A percentile compares a stretch with the other conserved stretches of the same genome.
Conservation (phyloP, 2,113 vertebrate genomes). For the Nettapus auritus region DNA sequence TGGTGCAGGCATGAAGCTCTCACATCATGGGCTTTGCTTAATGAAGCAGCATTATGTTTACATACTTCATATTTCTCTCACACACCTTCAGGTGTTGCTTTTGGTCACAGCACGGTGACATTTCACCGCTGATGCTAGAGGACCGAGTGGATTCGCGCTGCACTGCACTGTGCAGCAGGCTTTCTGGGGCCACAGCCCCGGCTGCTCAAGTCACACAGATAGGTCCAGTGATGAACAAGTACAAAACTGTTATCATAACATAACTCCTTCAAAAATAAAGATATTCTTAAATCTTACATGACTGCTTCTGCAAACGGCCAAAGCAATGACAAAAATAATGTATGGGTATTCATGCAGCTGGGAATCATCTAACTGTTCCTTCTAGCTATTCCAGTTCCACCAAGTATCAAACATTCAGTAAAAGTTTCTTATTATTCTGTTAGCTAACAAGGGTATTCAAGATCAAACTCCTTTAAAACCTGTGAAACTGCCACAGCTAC, state of each 20-base stretch:
- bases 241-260: background rate
- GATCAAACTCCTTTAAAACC: background rate
- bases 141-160: rapidly evolving
- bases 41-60: background rate
- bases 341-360: background rate
- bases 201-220: background rate
- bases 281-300: background rate
- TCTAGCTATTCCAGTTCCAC: background rate
- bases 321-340: background rate
- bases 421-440: background rate
- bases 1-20: background rate
- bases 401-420: background rate
- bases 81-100: background rate
- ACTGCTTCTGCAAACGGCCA: background rate
- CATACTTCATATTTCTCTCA: background rate
- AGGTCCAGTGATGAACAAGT: background rate
- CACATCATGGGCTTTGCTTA: background rate
- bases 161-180: background rate
- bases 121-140: background rate
- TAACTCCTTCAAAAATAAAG: background rate
- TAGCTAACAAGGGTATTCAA: background rate
- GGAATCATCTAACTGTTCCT: background rate
- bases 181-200: background rate
- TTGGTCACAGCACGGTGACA: rapidly evolving
- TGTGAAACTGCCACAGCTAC: background rate